Conservation (phyloP, 1,140 invertebrate genomes). For the Holcopasites calliopsidis region DNA sequence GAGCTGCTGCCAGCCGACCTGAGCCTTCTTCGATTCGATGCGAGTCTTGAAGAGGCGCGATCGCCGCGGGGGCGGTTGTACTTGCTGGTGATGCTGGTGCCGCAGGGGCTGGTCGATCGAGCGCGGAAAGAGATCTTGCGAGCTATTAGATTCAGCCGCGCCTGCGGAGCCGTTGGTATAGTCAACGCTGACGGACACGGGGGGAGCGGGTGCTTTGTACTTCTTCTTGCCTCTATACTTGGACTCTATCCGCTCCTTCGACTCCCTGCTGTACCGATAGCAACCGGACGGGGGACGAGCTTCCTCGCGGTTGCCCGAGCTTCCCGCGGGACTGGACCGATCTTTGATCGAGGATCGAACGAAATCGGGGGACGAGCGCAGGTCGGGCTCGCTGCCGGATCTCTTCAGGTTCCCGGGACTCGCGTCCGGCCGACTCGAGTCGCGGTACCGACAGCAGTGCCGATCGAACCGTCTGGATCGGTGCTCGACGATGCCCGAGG, state of each 20-base stretch:
- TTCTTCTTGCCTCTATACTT: conserved; percentile 82
- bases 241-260: conserved; percentile 61
- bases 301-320: conserved; percentile 31
- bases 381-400: conserved; percentile 88
- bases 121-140: background rate
- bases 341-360: conserved; percentile 5
- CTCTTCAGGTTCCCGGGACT: conserved; percentile 63
- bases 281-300: conserved; percentile 37
- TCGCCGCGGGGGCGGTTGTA: conserved; percentile 80
- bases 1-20: conserved; percentile 59
- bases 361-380: conserved; percentile 73
- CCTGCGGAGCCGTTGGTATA: conserved; percentile 31
- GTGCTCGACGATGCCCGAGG: conserved; percentile 59
- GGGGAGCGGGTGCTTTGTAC: conserved; percentile 83
- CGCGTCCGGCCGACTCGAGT: conserved; percentile 48
- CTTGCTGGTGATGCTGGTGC: conserved; percentile 52
- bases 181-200: conserved; percentile 71
- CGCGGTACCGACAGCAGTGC: conserved; percentile 63
- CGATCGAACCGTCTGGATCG: conserved; percentile 52
- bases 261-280: conserved; percentile 61
- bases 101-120: too few species aligned
- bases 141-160: background rate
- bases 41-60: conserved; percentile 87
- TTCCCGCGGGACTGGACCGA: conserved; percentile 45
- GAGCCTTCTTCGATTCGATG: conserved; percentile 83